phyloP scores from a whole-genome alignment of 2,113 vertebrate species.

The Ellobius talpinus region DNA sequence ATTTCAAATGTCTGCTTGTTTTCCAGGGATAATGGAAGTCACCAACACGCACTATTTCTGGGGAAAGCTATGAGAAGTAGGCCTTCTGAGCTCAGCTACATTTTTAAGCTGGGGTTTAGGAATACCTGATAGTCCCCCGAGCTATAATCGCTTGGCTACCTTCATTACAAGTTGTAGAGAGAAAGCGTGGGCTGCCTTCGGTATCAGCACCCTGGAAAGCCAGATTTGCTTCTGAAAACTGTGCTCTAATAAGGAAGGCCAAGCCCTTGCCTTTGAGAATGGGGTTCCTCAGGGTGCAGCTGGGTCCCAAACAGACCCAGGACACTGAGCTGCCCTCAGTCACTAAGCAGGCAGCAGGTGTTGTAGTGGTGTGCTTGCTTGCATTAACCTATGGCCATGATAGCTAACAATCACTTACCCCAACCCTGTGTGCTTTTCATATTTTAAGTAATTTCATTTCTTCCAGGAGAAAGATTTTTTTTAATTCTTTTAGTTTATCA shows the following conservation, averaged over 20 bases:
- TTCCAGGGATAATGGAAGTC: neutral
- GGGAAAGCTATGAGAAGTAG: constrained; percentile 2
- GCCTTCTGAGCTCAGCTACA: constrained; percentile 27
- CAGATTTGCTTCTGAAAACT: neutral
- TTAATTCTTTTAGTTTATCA: constrained; percentile 66
- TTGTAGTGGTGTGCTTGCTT: neutral
- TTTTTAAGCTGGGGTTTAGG: constrained; percentile 27
- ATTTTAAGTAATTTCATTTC: constrained; percentile 84
- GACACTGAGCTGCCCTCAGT: fast-evolving
- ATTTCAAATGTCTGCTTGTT: neutral
- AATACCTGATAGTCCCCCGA: neutral
- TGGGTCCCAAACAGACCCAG: neutral
- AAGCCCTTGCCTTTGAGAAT: neutral
- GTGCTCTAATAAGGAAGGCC: neutral
- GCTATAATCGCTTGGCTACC: neutral
- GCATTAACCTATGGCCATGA: constrained; percentile 29
- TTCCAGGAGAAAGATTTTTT: constrained; percentile 70
- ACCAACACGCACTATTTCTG: neutral
- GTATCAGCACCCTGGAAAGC: neutral
- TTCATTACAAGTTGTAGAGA: constrained; percentile 2
- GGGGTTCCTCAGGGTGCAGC: neutral
- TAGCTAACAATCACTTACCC: constrained; percentile 64
- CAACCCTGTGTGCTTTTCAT: constrained; percentile 71
- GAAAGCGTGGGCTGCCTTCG: neutral
- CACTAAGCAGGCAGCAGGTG: neutral